Base-by-base conservation (phyloP, 1,140 invertebrate genomes). In the Pseudomyrmex sp. region DNA sequence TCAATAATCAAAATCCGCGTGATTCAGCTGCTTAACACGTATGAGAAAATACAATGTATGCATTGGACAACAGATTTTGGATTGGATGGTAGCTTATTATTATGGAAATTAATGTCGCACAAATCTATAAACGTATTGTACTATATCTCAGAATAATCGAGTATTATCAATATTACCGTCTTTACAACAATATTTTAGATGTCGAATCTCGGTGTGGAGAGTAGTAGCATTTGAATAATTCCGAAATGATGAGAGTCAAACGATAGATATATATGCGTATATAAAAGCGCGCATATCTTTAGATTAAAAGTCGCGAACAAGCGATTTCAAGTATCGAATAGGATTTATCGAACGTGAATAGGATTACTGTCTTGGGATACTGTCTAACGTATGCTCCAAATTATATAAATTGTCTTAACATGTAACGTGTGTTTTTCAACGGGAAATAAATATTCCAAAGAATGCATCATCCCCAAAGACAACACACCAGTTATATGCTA, bases 91-190 rank as follows among this genome's bases (percentile, higher is more conserved):
- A 82, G 35, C 26, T 62, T 74, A 62, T n/a, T 59, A 7, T 35
- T 35, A 7, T 2, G 61, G 35, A 82, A 23, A 54, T 10, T 77
- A 26, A 46, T 80, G 61, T 72, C 66, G 76, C 65, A 72, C 15
- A 70, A 61, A 35, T 35, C 35, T 35, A 58, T 18, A 63, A 77
- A 79, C 5, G 1, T 80, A 80, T 70, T 70, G 44, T 70, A 79
- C 44, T 48, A 70, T 58, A 7, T 50, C 65, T 48, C 15, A 35
- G 26, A 26, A 35, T 70, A 50, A 13, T 18, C 76, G 54, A 80
- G 23, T 72, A 61, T 70, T 61, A 59, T 59, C 54, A 70, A 70
- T 20, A 46, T 80, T 54, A 80, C 54, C 48, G 48, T 79, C 5
- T 69, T 75, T 35, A 80, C 15, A 18, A 58, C 35, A 70, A 20